Conservation (phyloP, 2,113 vertebrate species). For the Hystrix cristata region DNA sequence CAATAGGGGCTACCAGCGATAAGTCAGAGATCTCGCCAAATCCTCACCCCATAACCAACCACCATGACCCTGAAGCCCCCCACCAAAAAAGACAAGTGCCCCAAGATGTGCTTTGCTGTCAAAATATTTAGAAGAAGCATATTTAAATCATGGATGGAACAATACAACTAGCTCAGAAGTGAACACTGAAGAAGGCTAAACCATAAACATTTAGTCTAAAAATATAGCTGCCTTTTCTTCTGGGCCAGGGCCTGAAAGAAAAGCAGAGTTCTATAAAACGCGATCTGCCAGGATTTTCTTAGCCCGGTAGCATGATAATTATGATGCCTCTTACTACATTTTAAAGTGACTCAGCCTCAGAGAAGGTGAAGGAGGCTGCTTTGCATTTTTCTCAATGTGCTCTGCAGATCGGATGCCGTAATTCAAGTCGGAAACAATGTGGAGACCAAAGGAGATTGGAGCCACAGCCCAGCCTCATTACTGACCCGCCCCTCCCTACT, state of each 20-base stretch:
- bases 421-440: constrained; percentile 59
- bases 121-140: constrained; percentile 79
- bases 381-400: constrained; percentile 59
- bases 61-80: not conserved
- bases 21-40: not conserved
- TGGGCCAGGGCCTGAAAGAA: constrained; percentile 37
- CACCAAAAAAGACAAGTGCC: constrained; percentile 24
- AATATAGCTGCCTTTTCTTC: constrained; percentile 49
- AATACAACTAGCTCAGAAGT: constrained; percentile 68
- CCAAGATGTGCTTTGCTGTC: constrained; percentile 69
- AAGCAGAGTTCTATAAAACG: constrained; percentile 75
- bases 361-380: constrained; percentile 27
- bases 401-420: not conserved
- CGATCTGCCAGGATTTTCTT: constrained; percentile 77
- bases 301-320: constrained; percentile 70
- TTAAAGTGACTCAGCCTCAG: constrained; percentile 59
- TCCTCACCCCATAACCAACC: too few species aligned
- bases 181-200: constrained; percentile 62
- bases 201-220: constrained; percentile 79
- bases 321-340: constrained; percentile 60
- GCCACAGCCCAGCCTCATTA: not conserved
- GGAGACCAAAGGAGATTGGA: constrained; percentile 5
- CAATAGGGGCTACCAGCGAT: not conserved
- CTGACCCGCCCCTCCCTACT: constrained; percentile 4
- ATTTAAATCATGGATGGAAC: constrained; percentile 64